Conservation (phyloP, 2,113 vertebrate genomes). For the Pygoscelis adeliae region DNA sequence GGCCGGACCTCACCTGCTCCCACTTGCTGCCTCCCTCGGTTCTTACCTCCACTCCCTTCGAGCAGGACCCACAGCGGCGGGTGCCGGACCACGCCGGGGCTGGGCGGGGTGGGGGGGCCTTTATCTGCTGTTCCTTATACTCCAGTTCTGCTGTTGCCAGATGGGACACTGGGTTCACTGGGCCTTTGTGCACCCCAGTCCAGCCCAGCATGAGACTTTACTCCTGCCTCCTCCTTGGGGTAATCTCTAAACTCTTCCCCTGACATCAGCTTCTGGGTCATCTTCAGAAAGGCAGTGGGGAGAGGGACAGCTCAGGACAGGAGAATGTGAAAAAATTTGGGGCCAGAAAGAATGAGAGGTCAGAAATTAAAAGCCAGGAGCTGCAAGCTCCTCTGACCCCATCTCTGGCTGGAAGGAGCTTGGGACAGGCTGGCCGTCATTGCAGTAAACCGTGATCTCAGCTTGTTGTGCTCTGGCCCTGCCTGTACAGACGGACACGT, state of each 20-base stretch:
- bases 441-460: not conserved
- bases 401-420: not conserved
- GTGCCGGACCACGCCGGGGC: too few species aligned
- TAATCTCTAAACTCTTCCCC: not conserved
- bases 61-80: fast-evolving
- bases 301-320: not conserved
- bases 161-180: not conserved
- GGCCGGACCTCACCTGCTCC: not conserved
- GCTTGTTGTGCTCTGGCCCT: not conserved
- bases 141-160: not conserved
- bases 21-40: not conserved
- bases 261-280: constrained; percentile 19
- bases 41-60: not conserved
- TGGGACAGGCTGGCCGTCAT: not conserved
- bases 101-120: too few species aligned
- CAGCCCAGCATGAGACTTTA: not conserved
- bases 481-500: not conserved
- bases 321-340: not conserved
- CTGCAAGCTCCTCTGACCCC: not conserved
- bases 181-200: not conserved
- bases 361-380: constrained; percentile 22
- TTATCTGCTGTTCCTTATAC: not conserved
- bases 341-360: not conserved
- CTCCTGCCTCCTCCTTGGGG: not conserved
- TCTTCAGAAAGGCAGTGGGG: not conserved